Percentiles rank a stretch among this genome's conserved stretches.
These are phyloP conservation scores for Colletes collaris DNA, from an alignment of 2,888 invertebrate genomes.

Conservation along the genomic window DNA sequence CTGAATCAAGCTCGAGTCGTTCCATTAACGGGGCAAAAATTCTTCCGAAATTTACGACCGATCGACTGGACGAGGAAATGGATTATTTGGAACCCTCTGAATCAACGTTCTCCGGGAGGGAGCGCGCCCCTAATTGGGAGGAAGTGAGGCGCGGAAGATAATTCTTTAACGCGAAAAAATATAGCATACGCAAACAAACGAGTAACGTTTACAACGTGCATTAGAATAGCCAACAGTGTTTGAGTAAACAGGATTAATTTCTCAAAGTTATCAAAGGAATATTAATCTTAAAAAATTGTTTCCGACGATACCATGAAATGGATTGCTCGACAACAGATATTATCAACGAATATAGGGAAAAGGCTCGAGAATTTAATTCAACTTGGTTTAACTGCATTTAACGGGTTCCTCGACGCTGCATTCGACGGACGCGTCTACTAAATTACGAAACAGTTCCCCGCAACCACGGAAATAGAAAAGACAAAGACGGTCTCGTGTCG, in stretches of 20 bases:
- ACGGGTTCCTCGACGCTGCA: conserved; percentile 28
- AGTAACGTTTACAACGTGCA: too few species aligned
- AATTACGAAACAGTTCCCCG: conserved; percentile 50
- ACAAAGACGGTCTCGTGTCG: conserved; percentile 21
- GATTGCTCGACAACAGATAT: neutral
- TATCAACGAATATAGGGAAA: neutral
- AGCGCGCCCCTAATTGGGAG: too few species aligned
- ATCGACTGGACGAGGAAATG: neutral
- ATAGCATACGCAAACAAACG: too few species aligned
- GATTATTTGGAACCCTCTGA: too few species aligned
- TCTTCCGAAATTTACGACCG: conserved; percentile 17
- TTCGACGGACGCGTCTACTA: conserved; percentile 38
- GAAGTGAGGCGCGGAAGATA: too few species aligned
- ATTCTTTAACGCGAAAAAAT: too few species aligned
- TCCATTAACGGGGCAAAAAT: conserved; percentile 15
- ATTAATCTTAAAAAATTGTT: neutral
- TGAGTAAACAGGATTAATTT: neutral
- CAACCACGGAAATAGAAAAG: conserved; percentile 24
- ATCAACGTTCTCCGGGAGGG: too few species aligned
- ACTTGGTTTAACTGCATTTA: conserved; percentile 51
- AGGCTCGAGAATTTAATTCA: conserved; percentile 44
- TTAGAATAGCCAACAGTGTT: too few species aligned
- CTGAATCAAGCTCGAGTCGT: conserved; percentile 6
- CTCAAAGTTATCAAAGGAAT: too few species aligned
- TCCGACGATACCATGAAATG: neutral